phyloP scores from a whole-genome alignment of 2,888 invertebrate genomes.

The Cetonia aurata region DNA sequence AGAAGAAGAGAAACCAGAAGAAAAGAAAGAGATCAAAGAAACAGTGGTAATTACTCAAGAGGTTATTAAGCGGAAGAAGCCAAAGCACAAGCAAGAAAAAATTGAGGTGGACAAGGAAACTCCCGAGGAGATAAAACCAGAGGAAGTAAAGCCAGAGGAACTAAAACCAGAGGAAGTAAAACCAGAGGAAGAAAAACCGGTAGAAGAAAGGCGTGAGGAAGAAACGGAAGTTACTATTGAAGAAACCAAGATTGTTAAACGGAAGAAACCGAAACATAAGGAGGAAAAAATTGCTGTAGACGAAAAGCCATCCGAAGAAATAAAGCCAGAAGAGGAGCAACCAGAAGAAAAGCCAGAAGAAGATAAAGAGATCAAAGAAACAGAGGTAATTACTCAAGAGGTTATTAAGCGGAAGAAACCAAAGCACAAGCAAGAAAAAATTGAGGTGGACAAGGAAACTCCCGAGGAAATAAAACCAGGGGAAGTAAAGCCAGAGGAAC shows the following conservation, averaged over 20 bases:
- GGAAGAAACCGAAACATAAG: slow-evolving; percentile 53
- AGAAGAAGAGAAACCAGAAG: slow-evolving; percentile 43
- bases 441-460: slow-evolving; percentile 62
- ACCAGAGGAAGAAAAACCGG: slow-evolving; percentile 49
- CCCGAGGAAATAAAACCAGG: slow-evolving; percentile 58
- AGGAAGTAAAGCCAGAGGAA: slow-evolving; percentile 21
- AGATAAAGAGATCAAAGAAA: slow-evolving; percentile 49
- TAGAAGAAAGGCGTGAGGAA: slow-evolving; percentile 38
- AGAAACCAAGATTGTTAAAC: slow-evolving; percentile 41
- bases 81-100: slow-evolving; percentile 51
- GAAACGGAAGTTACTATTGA: slow-evolving; percentile 51
- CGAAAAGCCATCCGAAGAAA: slow-evolving; percentile 61
- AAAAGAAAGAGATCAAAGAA: slow-evolving; percentile 48
- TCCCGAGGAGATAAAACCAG: slow-evolving; percentile 52
- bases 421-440: slow-evolving; percentile 52
- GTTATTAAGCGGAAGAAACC: slow-evolving; percentile 49
- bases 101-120: slow-evolving; percentile 61
- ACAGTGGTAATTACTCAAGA: slow-evolving; percentile 55
- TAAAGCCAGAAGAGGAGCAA: slow-evolving; percentile 51
- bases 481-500: slow-evolving; percentile 58
- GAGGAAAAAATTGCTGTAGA: slow-evolving; percentile 58
- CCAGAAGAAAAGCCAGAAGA: slow-evolving; percentile 45
- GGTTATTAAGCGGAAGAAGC: background rate
- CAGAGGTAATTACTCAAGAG: slow-evolving; percentile 48
- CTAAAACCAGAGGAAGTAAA: slow-evolving; percentile 45